phyloP scores from a whole-genome alignment of 2,888 invertebrate genomes.

The Lithodes maja region DNA sequence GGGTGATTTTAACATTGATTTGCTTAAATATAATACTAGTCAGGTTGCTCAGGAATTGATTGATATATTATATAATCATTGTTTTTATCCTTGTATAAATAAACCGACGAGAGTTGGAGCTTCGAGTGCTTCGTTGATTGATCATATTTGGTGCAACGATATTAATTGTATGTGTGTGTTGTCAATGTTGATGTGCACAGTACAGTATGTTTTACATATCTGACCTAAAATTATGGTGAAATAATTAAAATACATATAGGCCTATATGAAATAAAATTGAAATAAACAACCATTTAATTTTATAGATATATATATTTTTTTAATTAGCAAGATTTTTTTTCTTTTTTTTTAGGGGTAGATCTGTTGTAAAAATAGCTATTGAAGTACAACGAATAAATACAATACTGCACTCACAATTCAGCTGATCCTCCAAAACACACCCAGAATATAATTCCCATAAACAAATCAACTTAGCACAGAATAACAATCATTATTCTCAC shows the following conservation, averaged over 20 bases:
- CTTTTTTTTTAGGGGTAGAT: neutral
- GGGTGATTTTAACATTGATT: no score
- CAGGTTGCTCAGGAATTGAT: no score
- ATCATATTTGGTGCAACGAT: no score
- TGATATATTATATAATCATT: no score
- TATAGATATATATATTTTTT: conserved; percentile 9
- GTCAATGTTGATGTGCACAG: no score
- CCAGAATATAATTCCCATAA: neutral
- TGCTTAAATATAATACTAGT: no score
- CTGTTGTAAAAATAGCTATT: conserved; percentile 17
- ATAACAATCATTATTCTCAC: neutral
- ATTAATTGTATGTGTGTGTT: no score
- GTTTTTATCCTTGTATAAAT: no score
- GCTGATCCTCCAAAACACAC: neutral
- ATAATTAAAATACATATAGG: neutral
- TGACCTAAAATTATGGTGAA: neutral
- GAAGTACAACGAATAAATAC: conserved; percentile 15
- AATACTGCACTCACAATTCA: conserved; percentile 12
- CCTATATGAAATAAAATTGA: neutral
- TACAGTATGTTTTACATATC: no score
- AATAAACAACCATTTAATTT: conserved; percentile 4
- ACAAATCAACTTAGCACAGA: neutral
- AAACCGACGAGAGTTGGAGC: no score
- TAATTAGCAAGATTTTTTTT: neutral
- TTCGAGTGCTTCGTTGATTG: no score